Base-by-base conservation (phyloP, 2,113 vertebrate genomes). In the Hoplias malabaricus region DNA sequence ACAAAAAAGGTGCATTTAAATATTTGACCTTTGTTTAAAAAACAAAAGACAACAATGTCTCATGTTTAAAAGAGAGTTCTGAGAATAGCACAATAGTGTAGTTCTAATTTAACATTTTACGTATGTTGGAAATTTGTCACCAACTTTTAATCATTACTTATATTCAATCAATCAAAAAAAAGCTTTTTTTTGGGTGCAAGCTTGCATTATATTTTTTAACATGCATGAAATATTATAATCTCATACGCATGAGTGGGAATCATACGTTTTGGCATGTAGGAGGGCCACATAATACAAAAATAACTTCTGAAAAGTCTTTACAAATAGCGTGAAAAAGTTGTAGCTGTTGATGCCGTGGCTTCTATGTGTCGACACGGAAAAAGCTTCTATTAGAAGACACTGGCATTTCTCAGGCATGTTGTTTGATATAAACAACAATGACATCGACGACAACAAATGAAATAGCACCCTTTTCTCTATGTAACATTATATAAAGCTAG, bases 1-100 rank as follows among this genome's bases (percentile, higher is more conserved):
- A 67, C 48, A 82, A 81, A 87, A 23, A 14, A 53, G 46, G 54
- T 66, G 71, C 78, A 80, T 84, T 83, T 65, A 80, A 84, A 77
- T 79, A 85, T 62, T 76, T 82, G 82, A 43, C 25, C 16, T 1
- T 21, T 7, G 27, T 65, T 77, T 74, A 77, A 66, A 50, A 77
- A 57, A 76, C 29, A 80, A 69, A 82, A 66, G 5, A 69, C 36
- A 33, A 77, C 34, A 10, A 25, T 27, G 19, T 21, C 13, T 13
- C 36, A 71, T n/a, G 14, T 53, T 13, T 38, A 21, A 43, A 42
- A 40, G 5, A 21, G 56, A 69, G 23, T 14, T 13, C 33, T 25
- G 33, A 33, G 25, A 53, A 46, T 48, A 3, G 27, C n/a, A 11
- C 57, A 61, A 61, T 1, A 53, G 19, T 53, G 48, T 2, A 46